A percentile compares a stretch with the other conserved stretches of the same genome.
These are phyloP conservation scores for Xestia xanthographa DNA, from an alignment of 2,888 invertebrate genomes.

Conservation along the genomic window DNA sequence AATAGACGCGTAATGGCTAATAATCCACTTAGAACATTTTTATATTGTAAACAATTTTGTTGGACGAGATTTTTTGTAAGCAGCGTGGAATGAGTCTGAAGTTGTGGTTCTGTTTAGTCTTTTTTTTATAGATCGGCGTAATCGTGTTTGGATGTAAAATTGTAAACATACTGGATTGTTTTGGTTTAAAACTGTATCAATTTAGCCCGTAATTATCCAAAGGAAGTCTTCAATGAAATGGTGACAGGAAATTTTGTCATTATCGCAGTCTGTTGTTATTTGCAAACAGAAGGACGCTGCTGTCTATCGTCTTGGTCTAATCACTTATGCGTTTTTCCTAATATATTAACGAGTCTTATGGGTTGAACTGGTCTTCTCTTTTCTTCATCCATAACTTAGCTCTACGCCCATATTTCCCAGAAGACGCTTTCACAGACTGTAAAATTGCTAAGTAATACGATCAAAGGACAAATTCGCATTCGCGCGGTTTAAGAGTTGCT, in stretches of 20 bases:
- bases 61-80: slow-evolving; percentile 52
- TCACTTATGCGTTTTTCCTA: background rate
- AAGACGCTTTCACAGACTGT: background rate
- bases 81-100: slow-evolving; percentile 9
- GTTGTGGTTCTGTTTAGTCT: slow-evolving; percentile 42
- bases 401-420: background rate
- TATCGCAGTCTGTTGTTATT: background rate
- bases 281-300: background rate
- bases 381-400: background rate
- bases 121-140: slow-evolving; percentile 19
- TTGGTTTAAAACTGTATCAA: slow-evolving; percentile 9
- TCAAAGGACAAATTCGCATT: too few relatives aligned
- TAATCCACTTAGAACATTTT: slow-evolving; percentile 67
- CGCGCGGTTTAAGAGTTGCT: background rate
- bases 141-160: slow-evolving; percentile 18
- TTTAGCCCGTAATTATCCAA: background rate
- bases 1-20: slow-evolving; percentile 65
- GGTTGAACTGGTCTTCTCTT: background rate
- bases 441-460: too few relatives aligned
- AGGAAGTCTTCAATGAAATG: background rate
- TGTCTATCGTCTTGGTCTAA: background rate
- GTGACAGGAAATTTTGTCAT: too few relatives aligned
- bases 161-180: slow-evolving; percentile 34
- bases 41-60: slow-evolving; percentile 69
- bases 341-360: background rate